These are phyloP conservation scores for Smittia sp. DNA, from an alignment of 2,888 invertebrate species.

Conservation along the genomic window DNA sequence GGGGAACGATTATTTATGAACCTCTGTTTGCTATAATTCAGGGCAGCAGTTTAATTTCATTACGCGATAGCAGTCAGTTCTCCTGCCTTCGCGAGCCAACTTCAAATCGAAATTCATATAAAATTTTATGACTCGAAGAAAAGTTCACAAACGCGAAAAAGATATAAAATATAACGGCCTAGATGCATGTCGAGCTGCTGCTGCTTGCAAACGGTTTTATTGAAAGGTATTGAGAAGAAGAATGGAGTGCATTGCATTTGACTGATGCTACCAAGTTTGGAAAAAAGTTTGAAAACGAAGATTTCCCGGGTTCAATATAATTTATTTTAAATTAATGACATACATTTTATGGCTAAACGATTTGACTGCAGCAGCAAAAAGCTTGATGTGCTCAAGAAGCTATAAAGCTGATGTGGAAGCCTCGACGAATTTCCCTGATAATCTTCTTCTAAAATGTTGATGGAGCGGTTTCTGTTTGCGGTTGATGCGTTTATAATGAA, in stretches of 20 bases:
- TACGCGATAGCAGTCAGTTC: not conserved
- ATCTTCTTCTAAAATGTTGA: too few species aligned
- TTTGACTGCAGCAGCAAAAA: not conserved
- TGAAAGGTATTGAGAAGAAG: not conserved
- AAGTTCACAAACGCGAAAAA: constrained; percentile 3
- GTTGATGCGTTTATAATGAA: constrained; percentile 22
- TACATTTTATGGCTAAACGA: not conserved
- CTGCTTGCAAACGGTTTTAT: not conserved
- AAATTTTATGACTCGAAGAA: not conserved
- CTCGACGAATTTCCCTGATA: too few species aligned
- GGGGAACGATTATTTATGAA: not conserved
- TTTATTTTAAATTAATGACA: not conserved
- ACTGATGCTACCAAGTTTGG: constrained; percentile 1
- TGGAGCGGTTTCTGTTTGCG: too few species aligned
- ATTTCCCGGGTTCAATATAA: not conserved
- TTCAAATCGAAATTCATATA: not conserved
- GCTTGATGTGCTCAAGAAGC: too few species aligned
- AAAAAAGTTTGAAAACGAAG: not conserved
- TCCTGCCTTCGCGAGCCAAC: not conserved
- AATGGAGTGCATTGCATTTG: constrained; percentile 1
- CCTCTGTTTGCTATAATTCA: not conserved
- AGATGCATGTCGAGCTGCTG: constrained; percentile 2
- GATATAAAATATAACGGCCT: constrained; percentile 12
- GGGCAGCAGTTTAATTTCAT: constrained; percentile 21
- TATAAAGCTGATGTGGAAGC: too few species aligned